These are phyloP conservation scores for Eupeodes latifasciatus DNA, from an alignment of 2,888 invertebrate genomes.

Conservation along the genomic window DNA sequence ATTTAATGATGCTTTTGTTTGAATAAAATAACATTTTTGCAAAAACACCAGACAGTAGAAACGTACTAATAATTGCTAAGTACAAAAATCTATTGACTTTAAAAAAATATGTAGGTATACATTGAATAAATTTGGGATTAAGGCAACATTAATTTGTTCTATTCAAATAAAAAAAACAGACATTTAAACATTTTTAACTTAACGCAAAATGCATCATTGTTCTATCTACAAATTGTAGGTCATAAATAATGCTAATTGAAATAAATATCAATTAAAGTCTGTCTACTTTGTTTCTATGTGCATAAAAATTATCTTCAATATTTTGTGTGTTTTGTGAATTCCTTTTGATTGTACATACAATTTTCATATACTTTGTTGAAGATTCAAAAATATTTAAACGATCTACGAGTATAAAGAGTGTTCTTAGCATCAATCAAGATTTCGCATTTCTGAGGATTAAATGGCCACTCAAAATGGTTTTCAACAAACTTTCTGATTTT, in stretches of 20 bases:
- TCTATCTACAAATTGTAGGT: conserved; percentile 7
- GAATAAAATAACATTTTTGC: neutral
- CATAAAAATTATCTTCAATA: too few relatives aligned
- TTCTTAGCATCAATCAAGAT: too few relatives aligned
- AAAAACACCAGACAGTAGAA: neutral
- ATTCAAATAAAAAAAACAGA: conserved; percentile 17
- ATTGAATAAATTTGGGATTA: conserved; percentile 24
- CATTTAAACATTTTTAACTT: neutral
- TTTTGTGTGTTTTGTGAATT: too few relatives aligned
- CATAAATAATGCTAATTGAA: conserved; percentile 41
- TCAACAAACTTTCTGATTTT: too few relatives aligned
- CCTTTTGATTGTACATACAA: too few relatives aligned
- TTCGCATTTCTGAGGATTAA: too few relatives aligned
- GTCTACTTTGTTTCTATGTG: neutral
- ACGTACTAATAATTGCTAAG: conserved; percentile 6
- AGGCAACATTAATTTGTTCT: neutral
- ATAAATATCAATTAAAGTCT: conserved; percentile 35
- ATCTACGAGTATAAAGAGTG: too few relatives aligned
- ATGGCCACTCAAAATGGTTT: too few relatives aligned
- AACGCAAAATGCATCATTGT: conserved; percentile 18
- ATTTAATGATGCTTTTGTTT: neutral
- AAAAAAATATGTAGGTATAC: neutral
- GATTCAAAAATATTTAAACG: too few relatives aligned
- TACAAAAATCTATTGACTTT: neutral
- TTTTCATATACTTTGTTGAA: too few relatives aligned